Base-by-base conservation (phyloP, 1,140 invertebrate genomes). In the Aricia agestis region DNA sequence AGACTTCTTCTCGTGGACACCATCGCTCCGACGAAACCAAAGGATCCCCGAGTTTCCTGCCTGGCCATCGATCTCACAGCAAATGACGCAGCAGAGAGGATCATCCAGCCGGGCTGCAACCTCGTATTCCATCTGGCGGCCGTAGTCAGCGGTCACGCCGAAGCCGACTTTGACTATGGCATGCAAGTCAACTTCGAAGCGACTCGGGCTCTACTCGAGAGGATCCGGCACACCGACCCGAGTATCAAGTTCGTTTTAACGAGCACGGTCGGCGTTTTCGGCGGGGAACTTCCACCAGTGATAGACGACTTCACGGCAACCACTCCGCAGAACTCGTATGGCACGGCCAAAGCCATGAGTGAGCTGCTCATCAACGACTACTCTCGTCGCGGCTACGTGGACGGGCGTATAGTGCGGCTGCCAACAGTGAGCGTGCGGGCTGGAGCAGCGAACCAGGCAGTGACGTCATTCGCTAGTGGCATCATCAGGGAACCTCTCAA, bases 291-390 rank as follows among this genome's bases (percentile, higher is more conserved):
- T 6, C 85, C 87, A 1, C n/a, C 75, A 6, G 66, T 79, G 5
- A 63, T 87, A 6, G 76, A 79, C 52, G 87, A 89, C 57, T 32
- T 69, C 0, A 83, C 81, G 0, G 83, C 81, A 1, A 72, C 76
- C 0, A 85, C 78, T 52, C 89, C 89, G 2, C 82, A 86, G 65
- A 89, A 72, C n/a, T 83, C 87, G 0, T 91, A 91, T 67, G 89
- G 89, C 6, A 74, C 74, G 18, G 80, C 79, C 0, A 91, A 91
- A 69, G 86, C 84, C 0, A 85, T 89, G 83, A 78, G 81, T 25
- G 89, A 91, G 69, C 71, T 91, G 19, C 79, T 91, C 0, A 75
- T 89, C 0, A 83, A 82, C 15, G 89, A 91, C 59, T 89, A 89
- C 65, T 74, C 81, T 1, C 80, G 89, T 6, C 80, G 80, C 15